Evolutionary conservation across 2,797 vertebrate genomes (phyloP), one percentile per base, ranked within the genome.

Genomic region (Peromyscus aztecus): DNA sequence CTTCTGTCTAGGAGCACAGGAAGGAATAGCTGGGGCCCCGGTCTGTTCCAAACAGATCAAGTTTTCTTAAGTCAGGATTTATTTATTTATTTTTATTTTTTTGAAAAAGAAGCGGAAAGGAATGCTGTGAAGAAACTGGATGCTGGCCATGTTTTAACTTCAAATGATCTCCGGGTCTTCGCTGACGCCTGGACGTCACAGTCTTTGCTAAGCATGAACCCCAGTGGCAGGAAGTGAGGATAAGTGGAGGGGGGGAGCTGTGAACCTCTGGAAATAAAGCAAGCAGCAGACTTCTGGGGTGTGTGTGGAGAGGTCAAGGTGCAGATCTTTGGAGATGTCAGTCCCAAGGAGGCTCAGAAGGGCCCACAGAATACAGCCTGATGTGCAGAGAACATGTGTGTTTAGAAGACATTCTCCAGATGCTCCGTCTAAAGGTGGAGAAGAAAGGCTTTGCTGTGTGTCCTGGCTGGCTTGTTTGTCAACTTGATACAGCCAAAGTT

Each of bases 1-100:
- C 98, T 98, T 97, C 98, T 96, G 97, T 98, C 96, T 94, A 95
- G 98, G 98, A 98, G 98, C 99, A 98, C 97, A 98, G 98, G 99
- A 98, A 99, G 98, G 98, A 77, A 98, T 98, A 98, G 98, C 97
- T 95, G 97, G 97, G 93, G 96, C 96, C 96, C 96, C 40, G 88
- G 98, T 96, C 97, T 97, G 97, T 98, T 98, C 98, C 98, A 99
- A 99, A 99, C 97, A 98, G 99, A 99, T 99, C 98, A 97, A 97
- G 98, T 98, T 98, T 98, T 98, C 98, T 98, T 97, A 97, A 98
- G 98, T 97, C 90, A 73, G 82, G 96, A 92, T 85, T 90, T 96
- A 88, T 92, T 96, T 86, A 89, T 97, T 82, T 93, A 61, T 61
- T 24, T 61, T 2, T 55, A 55, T 94, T 73, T 94, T 97, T 80